phyloP scores from a whole-genome alignment of 2,888 invertebrate species.

The Polyommatus iphigenia region DNA sequence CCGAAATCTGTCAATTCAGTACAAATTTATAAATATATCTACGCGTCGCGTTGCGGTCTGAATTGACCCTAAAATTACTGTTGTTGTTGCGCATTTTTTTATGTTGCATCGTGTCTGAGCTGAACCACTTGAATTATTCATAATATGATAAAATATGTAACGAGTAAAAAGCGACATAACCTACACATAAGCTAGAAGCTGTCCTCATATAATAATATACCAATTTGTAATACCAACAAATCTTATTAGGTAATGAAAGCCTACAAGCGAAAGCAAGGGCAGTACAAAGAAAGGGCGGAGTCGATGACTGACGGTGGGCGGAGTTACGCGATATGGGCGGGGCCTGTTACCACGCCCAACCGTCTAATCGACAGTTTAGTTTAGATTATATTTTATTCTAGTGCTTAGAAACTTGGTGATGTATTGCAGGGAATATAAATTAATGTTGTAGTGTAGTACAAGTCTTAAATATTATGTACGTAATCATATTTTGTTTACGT shows the following conservation, averaged over 20 bases:
- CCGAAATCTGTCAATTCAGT: no score
- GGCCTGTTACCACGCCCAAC: not conserved
- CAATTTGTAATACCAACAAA: not conserved
- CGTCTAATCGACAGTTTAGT: slow-evolving; percentile 18
- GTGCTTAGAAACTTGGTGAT: slow-evolving; percentile 4
- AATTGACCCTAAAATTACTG: no score
- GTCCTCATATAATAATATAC: no score
- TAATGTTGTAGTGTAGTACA: not conserved
- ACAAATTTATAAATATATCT: no score
- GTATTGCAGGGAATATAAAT: not conserved
- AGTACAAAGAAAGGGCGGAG: slow-evolving; percentile 30
- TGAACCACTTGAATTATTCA: no score
- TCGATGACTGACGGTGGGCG: not conserved
- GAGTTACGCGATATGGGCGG: not conserved
- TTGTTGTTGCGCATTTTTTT: no score
- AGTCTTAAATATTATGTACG: no score
- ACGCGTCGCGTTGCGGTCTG: no score
- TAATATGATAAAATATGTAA: no score
- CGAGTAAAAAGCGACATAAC: no score
- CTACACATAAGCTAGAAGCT: no score
- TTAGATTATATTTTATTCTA: slow-evolving; percentile 24
- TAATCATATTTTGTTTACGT: not conserved
- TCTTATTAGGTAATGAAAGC: not conserved
- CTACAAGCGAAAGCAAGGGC: slow-evolving; percentile 7
- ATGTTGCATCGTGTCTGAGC: no score